Evolutionary conservation across 2,888 invertebrate species (phyloP).

Genomic region (Phrixothrix hirtus): DNA sequence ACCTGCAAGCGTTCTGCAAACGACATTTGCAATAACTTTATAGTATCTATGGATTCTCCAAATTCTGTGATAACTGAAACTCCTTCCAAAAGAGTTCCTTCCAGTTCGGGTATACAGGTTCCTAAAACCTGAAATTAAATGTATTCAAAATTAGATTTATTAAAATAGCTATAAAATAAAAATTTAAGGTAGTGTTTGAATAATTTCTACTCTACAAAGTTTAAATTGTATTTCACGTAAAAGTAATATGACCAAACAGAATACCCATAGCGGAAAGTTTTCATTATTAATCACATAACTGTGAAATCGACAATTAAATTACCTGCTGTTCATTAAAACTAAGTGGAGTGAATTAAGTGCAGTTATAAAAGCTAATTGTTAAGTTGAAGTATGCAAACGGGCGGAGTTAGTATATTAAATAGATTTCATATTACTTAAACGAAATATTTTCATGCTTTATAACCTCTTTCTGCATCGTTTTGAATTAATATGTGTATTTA

Average conservation of each 20-base stretch:
- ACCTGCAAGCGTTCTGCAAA: conserved; percentile 7
- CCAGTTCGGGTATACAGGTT: conserved; percentile 5
- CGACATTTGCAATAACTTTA: conserved; percentile 4
- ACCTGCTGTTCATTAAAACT: conserved; percentile 21
- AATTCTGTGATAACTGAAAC: conserved; percentile 5
- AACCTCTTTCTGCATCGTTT: no score
- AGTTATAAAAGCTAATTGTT: conserved; percentile 21
- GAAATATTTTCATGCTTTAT: conserved; percentile 3
- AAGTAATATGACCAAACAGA: not conserved
- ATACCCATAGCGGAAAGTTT: not conserved
- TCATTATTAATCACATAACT: not conserved
- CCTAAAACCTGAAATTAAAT: conserved; percentile 7
- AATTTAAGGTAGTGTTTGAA: no score
- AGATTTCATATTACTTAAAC: conserved; percentile 22
- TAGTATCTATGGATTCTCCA: conserved; percentile 5
- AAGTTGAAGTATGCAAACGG: conserved; percentile 26
- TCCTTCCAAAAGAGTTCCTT: conserved; percentile 4
- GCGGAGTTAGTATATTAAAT: conserved; percentile 24
- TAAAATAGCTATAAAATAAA: not conserved
- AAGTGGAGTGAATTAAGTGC: conserved; percentile 25
- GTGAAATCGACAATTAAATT: conserved; percentile 9
- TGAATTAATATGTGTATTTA: no score
- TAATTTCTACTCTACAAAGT: not conserved
- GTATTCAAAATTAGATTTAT: not conserved
- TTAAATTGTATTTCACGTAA: not conserved